phyloP scores from a whole-genome alignment of 2,888 invertebrate species.

The Melanostoma scalare region DNA sequence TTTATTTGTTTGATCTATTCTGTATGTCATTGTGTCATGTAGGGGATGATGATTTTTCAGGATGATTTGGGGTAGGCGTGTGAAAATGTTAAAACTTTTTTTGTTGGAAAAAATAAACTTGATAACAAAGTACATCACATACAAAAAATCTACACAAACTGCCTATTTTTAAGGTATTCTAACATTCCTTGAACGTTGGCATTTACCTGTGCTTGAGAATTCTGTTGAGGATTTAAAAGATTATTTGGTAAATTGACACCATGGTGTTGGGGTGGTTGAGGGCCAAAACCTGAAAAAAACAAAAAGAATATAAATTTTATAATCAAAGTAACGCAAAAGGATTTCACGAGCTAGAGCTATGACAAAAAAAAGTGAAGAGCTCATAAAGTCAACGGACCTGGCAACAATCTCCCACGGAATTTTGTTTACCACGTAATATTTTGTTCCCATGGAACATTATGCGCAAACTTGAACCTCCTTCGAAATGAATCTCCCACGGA shows the following conservation, averaged over 20 bases:
- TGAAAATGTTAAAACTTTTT: slow-evolving; percentile 46
- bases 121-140: slow-evolving; percentile 56
- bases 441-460: too few relatives aligned
- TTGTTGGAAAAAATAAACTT: slow-evolving; percentile 35
- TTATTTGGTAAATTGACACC: slow-evolving; percentile 79
- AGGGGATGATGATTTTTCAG: slow-evolving; percentile 6
- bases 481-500: too few relatives aligned
- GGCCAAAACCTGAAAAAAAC: slow-evolving; percentile 76
- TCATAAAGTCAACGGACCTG: too few relatives aligned
- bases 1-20: slow-evolving; percentile 7
- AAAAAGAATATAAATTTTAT: slow-evolving; percentile 5
- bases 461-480: too few relatives aligned
- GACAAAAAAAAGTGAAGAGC: too few relatives aligned
- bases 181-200: slow-evolving; percentile 80
- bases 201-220: slow-evolving; percentile 80
- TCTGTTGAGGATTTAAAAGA: slow-evolving; percentile 79
- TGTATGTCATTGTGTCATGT: slow-evolving; percentile 11
- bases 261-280: slow-evolving; percentile 77
- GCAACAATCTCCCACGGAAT: too few relatives aligned
- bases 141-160: slow-evolving; percentile 77
- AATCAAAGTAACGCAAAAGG: background rate
- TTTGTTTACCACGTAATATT: too few relatives aligned
- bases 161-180: slow-evolving; percentile 80
- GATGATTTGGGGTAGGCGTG: slow-evolving; percentile 27
- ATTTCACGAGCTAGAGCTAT: too few relatives aligned